phyloP scores from a whole-genome alignment of 1,140 invertebrate species.

The Tyrophagus putrescentiae region DNA sequence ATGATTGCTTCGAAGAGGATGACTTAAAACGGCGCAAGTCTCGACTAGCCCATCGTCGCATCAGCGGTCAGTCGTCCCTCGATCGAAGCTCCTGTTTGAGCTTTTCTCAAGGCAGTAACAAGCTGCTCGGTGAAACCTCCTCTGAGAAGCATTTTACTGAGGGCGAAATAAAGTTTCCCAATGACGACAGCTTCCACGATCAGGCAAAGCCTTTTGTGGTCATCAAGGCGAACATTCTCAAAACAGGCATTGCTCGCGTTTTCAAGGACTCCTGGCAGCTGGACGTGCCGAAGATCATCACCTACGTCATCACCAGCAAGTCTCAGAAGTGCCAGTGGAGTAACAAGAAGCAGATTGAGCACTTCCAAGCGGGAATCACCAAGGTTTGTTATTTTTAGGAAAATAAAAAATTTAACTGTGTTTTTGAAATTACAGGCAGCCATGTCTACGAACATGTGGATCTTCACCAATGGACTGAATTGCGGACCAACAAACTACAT shows the following conservation, averaged over 20 bases:
- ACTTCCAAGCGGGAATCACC: slow-evolving; percentile 29
- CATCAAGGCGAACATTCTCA: not conserved
- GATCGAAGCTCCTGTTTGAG: too few species aligned
- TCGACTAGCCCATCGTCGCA: too few species aligned
- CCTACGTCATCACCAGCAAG: slow-evolving; percentile 27
- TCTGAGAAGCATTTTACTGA: too few species aligned
- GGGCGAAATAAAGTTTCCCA: not conserved
- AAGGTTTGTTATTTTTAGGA: slow-evolving; percentile 23
- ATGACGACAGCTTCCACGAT: not conserved
- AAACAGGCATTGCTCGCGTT: slow-evolving; percentile 18
- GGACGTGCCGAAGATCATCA: slow-evolving; percentile 27
- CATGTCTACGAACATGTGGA: slow-evolving; percentile 37
- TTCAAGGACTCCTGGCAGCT: slow-evolving; percentile 27
- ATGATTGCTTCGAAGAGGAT: too few species aligned
- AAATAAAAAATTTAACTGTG: not conserved
- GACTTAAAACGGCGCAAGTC: too few species aligned
- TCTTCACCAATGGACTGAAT: slow-evolving; percentile 35
- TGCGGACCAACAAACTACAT: slow-evolving; percentile 32
- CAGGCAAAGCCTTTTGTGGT: not conserved
- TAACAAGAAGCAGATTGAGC: slow-evolving; percentile 26
- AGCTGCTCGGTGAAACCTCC: too few species aligned
- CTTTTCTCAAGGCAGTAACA: too few species aligned
- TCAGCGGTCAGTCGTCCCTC: too few species aligned
- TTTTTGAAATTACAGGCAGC: slow-evolving; percentile 28
- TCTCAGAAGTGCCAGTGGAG: slow-evolving; percentile 24